phyloP scores from a whole-genome alignment of 2,888 invertebrate genomes.

The Caenorhabditis doughertyi region DNA sequence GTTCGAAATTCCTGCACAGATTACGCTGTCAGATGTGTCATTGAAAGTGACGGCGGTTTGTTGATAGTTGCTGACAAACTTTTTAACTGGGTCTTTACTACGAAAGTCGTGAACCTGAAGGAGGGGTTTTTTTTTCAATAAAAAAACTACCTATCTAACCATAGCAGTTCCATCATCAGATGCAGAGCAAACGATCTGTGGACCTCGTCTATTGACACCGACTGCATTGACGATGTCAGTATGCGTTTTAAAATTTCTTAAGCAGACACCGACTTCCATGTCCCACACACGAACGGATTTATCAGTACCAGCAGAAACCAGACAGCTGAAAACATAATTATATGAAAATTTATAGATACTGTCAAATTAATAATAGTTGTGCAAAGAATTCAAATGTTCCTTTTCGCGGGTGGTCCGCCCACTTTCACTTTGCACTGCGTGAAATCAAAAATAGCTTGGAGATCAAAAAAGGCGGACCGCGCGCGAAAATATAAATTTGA shows the following conservation, averaged over 20 bases:
- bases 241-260: constrained; percentile 87
- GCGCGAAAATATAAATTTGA: too few relatives aligned
- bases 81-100: constrained; percentile 88
- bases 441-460: too few relatives aligned
- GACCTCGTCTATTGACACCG: constrained; percentile 89
- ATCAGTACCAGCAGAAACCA: constrained; percentile 95
- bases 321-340: constrained; percentile 85
- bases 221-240: constrained; percentile 86
- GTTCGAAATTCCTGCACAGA: constrained; percentile 97
- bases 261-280: constrained; percentile 91
- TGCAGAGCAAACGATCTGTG: constrained; percentile 93
- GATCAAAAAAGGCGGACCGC: too few relatives aligned
- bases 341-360: neutral
- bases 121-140: neutral
- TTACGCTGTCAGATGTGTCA: constrained; percentile 95
- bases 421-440: too few relatives aligned
- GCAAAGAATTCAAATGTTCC: too few relatives aligned
- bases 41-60: constrained; percentile 93
- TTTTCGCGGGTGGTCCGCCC: too few relatives aligned
- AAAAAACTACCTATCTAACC: constrained; percentile 84
- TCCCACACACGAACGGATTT: constrained; percentile 97
- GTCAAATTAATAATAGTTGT: too few relatives aligned
- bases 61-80: constrained; percentile 84
- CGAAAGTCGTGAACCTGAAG: constrained; percentile 89
- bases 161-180: constrained; percentile 95